Evolutionary conservation across 2,888 invertebrate genomes (phyloP), one percentile per base, ranked within the genome.

Genomic region (Drosophila setosimentum): DNA sequence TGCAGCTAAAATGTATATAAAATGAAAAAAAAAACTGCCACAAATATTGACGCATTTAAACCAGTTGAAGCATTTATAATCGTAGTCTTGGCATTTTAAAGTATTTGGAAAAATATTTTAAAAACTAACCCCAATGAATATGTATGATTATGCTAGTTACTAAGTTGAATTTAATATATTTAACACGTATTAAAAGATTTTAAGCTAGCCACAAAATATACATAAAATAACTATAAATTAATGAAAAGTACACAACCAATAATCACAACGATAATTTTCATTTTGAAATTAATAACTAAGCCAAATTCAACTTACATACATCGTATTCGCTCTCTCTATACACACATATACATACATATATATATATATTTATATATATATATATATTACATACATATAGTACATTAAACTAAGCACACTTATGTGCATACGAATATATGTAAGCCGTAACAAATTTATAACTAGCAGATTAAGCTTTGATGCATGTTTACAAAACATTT

Each of bases 401-500:
- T 30, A 61, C 18, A 51, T 67, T 40, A 29, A 58, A 58, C 57
- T 63, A 59, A 59, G 53, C 57, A 73, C 40, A 54, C 45, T 32
- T 30, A 54, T 42, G 68, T 67, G 61, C 59, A 57, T 70, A 68
- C 57, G 58, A 51, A 59, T 40, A 45, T 63, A 71, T 40, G 49
- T 63, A 71, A 73, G 68, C 50, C 68, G 64, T 69, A 74, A 80
- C 63, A 78, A 74, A 84, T 85, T 82, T 83, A 81, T 83, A 76
- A 76, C 84, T 76, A 84, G 87, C 78, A 61, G 71, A 79, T 87
- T 91, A 91, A 91, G 91, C 82, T 87, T 90, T 82, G 89, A 89
- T 89, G 86, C 85, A 90, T 91, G 91, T 91, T 91, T 91, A 80
- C 89, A 91, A 91, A 91, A 91, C 91, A 91, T 89, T 88, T 79